A percentile compares a stretch with the other conserved stretches of the same genome.
phyloP scores from a whole-genome alignment of 2,797 vertebrate species.

The Columba guinea region DNA sequence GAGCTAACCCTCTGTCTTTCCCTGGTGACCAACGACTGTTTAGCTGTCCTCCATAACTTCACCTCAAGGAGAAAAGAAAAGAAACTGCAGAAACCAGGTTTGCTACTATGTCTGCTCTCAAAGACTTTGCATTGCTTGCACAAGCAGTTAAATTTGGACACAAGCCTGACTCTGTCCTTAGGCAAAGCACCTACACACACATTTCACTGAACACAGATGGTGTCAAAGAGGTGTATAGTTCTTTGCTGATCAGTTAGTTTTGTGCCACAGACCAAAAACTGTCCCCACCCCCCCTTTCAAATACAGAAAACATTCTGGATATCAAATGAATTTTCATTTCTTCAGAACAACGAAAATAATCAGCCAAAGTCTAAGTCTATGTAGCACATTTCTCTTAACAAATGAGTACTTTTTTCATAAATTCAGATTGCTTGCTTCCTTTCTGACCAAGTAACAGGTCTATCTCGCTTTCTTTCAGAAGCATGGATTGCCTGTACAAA shows the following conservation, averaged over 20 bases:
- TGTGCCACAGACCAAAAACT: background rate
- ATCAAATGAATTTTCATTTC: background rate
- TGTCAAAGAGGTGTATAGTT: background rate
- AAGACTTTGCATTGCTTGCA: background rate
- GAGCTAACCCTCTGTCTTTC: background rate
- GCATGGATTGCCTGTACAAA: conserved; percentile 22
- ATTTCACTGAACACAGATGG: background rate
- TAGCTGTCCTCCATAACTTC: background rate
- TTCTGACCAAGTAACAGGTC: conserved; percentile 30
- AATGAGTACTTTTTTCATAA: background rate
- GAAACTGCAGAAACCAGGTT: background rate
- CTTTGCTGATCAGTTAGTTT: background rate
- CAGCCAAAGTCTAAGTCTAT: background rate
- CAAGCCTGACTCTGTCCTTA: rapidly evolving
- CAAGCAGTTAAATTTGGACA: background rate
- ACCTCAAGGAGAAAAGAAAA: background rate
- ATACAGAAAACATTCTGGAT: background rate
- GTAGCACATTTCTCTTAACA: background rate
- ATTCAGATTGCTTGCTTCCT: background rate
- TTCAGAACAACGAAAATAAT: background rate
- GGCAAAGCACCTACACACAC: background rate
- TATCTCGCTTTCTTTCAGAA: conserved; percentile 64
- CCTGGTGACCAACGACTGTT: background rate
- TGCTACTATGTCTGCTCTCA: background rate
- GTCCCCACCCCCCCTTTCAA: background rate